A percentile compares a stretch with the other conserved stretches of the same genome.
Evolutionary conservation across 1,140 invertebrate genomes (phyloP).

Genomic region (Temnothorax nylanderi): DNA sequence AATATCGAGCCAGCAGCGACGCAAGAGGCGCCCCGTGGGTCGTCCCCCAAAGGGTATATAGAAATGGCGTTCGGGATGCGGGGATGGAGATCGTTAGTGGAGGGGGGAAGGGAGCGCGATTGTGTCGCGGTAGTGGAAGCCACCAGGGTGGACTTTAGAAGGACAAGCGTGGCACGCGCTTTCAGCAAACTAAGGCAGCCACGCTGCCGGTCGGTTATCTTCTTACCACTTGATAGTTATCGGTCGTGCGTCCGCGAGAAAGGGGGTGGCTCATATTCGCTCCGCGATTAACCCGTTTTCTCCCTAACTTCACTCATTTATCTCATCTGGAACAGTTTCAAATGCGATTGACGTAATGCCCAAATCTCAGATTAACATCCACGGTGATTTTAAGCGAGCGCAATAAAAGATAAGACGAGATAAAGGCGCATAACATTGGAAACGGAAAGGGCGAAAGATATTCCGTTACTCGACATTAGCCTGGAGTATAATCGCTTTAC

Average conservation of each 20-base stretch:
- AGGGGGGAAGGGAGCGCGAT: background rate
- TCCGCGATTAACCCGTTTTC: conserved; percentile 48
- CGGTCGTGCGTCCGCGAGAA: conserved; percentile 3
- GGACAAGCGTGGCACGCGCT: conserved; percentile 64
- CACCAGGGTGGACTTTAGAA: conserved; percentile 33
- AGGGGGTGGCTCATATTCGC: background rate
- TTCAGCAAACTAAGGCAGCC: conserved; percentile 62
- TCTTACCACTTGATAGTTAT: conserved; percentile 33
- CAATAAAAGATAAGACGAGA: too few relatives aligned
- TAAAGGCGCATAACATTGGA: background rate
- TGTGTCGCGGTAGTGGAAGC: conserved; percentile 56
- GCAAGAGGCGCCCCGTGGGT: background rate
- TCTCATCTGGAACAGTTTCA: background rate
- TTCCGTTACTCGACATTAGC: background rate
- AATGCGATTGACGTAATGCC: background rate
- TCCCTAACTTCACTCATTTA: background rate
- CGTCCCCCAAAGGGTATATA: background rate
- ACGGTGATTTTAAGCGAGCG: background rate
- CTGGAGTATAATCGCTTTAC: background rate
- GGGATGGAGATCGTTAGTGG: conserved; percentile 16
- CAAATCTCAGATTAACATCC: background rate
- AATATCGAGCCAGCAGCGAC: conserved; percentile 67
- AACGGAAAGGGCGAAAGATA: background rate
- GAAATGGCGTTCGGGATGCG: conserved; percentile 41
- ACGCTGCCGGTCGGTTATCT: conserved; percentile 55